phyloP scores from a whole-genome alignment of 2,113 vertebrate species.

The Muscicapa adusta region DNA sequence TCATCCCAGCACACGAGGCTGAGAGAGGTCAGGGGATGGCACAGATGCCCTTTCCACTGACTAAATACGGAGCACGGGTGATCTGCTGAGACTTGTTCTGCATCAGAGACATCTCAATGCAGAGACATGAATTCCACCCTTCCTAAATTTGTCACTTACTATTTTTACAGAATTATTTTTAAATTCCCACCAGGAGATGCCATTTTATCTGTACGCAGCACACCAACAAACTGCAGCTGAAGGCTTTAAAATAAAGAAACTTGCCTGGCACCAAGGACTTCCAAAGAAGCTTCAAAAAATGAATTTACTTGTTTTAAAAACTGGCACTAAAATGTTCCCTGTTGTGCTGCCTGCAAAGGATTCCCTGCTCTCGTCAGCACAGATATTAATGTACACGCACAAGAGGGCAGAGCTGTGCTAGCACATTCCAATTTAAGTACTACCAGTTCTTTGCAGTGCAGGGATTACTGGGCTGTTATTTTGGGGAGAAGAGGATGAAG shows the following conservation, averaged over 20 bases:
- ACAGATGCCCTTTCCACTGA: neutral
- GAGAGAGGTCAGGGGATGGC: neutral
- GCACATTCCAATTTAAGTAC: neutral
- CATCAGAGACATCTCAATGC: neutral
- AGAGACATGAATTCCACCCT: neutral
- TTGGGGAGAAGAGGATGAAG: neutral
- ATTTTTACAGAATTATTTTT: neutral
- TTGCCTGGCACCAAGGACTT: neutral
- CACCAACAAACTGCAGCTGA: neutral
- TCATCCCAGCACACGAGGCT: neutral
- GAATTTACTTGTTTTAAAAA: neutral
- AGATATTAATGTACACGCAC: neutral
- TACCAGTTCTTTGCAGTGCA: neutral
- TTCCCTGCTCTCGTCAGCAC: neutral
- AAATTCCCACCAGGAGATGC: neutral
- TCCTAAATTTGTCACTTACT: neutral
- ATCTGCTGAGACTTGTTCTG: neutral
- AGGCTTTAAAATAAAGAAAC: neutral
- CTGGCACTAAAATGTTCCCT: neutral
- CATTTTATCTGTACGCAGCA: neutral
- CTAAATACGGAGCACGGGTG: neutral
- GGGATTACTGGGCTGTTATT: neutral
- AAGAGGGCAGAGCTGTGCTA: slow-evolving; percentile 39
- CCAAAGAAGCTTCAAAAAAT: neutral
- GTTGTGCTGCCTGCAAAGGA: neutral